Evolutionary conservation across 2,888 invertebrate genomes (phyloP), one percentile per base, ranked within the genome.

Genomic region (Tinea pellionella): DNA sequence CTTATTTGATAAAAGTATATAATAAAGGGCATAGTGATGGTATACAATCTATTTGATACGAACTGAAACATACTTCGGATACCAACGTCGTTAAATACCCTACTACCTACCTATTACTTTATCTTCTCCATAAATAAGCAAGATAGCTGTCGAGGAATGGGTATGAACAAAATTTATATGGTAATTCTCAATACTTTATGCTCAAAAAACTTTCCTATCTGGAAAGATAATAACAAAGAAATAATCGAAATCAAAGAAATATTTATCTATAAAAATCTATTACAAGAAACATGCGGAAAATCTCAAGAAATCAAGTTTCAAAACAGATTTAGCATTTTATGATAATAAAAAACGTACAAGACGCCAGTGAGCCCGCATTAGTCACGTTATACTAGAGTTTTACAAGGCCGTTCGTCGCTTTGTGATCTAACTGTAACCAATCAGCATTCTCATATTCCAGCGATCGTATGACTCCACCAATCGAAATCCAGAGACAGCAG

Each of bases 51-150:
- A 29, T 13, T 2, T 2, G 47, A 47, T 63, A 67, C 66, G 68
- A 64, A 65, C 66, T 62, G 62, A 64, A 71, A 68, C n/a, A n/a
- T 67, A 65, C 68, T 66, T 59, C 57, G 55, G 61, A 62, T 62
- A 61, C 61, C 60, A 55, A 63, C 68, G 66, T 69, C 68, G 67
- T 71, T 70, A 73, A 71, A 72, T 66, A 69, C 61, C 64, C 62
- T 62, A 47, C 15, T 41, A 65, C 69, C n/a, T 65, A 66, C 65
- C 68, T 69, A 68, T 68, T 65, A 67, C 67, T 64, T 71, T 74
- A 75, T 76, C 76, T 69, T 0, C 60, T 43, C 67, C 67, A 71
- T 75, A 76, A 76, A 76, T 73, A 74, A 72, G 68, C 65, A 67
- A 69, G 74, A 74, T 72, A 72, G 66, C 65, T 67, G 63, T 63